These are phyloP conservation scores for Hirudinaria manillensis DNA, from an alignment of 2,888 invertebrate genomes.

Conservation along the genomic window DNA sequence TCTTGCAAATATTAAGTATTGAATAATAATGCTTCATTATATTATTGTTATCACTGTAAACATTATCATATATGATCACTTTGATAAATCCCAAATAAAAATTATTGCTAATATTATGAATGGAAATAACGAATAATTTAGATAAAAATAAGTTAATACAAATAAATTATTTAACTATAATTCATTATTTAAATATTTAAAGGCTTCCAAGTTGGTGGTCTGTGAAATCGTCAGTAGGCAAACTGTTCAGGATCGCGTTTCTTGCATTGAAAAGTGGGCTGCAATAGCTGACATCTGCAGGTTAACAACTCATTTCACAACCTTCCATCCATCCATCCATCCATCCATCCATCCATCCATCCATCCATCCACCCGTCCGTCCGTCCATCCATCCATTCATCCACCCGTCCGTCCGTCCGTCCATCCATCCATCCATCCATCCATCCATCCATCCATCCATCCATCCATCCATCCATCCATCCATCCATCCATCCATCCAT, in stretches of 20 bases:
- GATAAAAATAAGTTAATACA: too few relatives aligned
- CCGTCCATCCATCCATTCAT: background rate
- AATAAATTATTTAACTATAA: background rate
- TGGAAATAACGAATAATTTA: too few relatives aligned
- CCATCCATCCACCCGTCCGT: background rate
- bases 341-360: background rate
- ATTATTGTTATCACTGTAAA: too few relatives aligned
- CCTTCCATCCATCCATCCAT: background rate
- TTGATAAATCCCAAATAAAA: too few relatives aligned
- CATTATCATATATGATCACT: too few relatives aligned
- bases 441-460: background rate
- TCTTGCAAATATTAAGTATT: background rate
- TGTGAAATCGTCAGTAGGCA: slow-evolving; percentile 74
- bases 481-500: background rate
- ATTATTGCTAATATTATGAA: too few relatives aligned
- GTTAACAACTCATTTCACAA: background rate
- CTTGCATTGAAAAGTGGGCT: slow-evolving; percentile 85
- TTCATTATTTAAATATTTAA: background rate
- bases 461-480: background rate
- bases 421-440: background rate
- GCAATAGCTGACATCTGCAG: slow-evolving; percentile 82
- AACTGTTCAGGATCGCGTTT: slow-evolving; percentile 65
- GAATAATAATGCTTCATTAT: background rate
- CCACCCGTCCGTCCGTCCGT: background rate
- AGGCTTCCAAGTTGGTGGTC: slow-evolving; percentile 73